These are phyloP conservation scores for Agelas oroides DNA, from an alignment of 37 sponge, comb jelly and placozoan species.

Conservation along the genomic window DNA sequence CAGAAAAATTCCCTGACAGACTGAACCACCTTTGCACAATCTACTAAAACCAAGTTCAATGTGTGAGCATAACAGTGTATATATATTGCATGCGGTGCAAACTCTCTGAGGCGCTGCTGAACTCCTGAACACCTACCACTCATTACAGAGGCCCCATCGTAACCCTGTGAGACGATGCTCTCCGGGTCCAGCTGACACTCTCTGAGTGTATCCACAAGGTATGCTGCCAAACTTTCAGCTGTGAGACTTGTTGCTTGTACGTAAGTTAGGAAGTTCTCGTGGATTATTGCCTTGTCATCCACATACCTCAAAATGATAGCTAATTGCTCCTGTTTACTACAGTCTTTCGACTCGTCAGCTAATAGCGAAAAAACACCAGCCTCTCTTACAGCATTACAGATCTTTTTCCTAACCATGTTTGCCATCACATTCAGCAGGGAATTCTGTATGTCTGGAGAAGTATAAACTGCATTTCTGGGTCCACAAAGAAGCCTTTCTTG, in stretches of 20 bases:
- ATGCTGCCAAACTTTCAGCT: constrained; percentile 43
- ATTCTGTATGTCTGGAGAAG: constrained; percentile 61
- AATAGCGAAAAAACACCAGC: constrained; percentile 37
- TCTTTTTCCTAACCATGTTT: neutral
- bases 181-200: constrained; percentile 21
- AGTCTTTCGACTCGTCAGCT: constrained; percentile 52
- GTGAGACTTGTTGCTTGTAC: constrained; percentile 15
- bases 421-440: constrained; percentile 44
- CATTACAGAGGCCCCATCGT: constrained; percentile 71
- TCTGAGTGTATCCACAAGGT: constrained; percentile 22
- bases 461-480: constrained; percentile 67
- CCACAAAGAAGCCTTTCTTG: constrained; percentile 20
- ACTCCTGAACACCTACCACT: constrained; percentile 60
- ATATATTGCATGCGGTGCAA: constrained; percentile 38
- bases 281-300: constrained; percentile 17
- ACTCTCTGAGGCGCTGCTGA: constrained; percentile 47
- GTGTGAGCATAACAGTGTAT: constrained; percentile 59
- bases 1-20: constrained; percentile 49
- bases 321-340: neutral
- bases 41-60: constrained; percentile 43
- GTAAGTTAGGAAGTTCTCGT: constrained; percentile 51
- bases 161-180: constrained; percentile 51
- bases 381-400: constrained; percentile 9
- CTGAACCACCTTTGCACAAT: constrained; percentile 19
- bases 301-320: constrained; percentile 39